These are phyloP conservation scores for Drosophila sturtevanti DNA, from an alignment of 1,140 invertebrate species.

Conservation along the genomic window DNA sequence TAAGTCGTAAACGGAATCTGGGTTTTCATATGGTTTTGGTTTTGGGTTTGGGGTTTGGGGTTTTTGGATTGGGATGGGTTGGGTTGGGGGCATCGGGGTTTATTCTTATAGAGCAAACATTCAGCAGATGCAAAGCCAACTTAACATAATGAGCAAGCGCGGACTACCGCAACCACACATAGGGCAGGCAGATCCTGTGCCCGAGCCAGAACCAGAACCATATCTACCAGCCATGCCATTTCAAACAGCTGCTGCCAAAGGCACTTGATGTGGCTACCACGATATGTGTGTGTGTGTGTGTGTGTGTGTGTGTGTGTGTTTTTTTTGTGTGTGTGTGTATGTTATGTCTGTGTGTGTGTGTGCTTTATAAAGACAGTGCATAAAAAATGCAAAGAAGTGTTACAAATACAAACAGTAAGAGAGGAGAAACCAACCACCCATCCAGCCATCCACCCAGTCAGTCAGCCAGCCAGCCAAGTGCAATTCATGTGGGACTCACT, in stretches of 20 bases:
- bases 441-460: slow-evolving; percentile 29
- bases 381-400: slow-evolving; percentile 75
- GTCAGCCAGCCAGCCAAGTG: slow-evolving; percentile 57
- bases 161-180: slow-evolving; percentile 16
- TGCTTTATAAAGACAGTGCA: slow-evolving; percentile 59
- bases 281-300: not conserved
- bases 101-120: slow-evolving; percentile 12
- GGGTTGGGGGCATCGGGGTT: not conserved
- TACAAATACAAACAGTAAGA: slow-evolving; percentile 72
- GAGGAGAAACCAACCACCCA: slow-evolving; percentile 32
- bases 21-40: not conserved
- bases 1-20: not conserved
- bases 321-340: slow-evolving; percentile 29
- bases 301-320: not conserved
- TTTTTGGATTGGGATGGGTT: not conserved
- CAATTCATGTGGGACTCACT: slow-evolving; percentile 82
- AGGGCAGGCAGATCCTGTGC: slow-evolving; percentile 20
- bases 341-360: slow-evolving; percentile 58
- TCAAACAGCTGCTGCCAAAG: slow-evolving; percentile 65
- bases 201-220: slow-evolving; percentile 31
- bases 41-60: not conserved
- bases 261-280: slow-evolving; percentile 45
- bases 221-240: slow-evolving; percentile 52
- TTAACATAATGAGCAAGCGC: slow-evolving; percentile 56
- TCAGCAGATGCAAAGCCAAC: slow-evolving; percentile 41